Percentiles rank a stretch among this genome's conserved stretches.
phyloP scores from a whole-genome alignment of 2,888 invertebrate species.

The Bibio marci region DNA sequence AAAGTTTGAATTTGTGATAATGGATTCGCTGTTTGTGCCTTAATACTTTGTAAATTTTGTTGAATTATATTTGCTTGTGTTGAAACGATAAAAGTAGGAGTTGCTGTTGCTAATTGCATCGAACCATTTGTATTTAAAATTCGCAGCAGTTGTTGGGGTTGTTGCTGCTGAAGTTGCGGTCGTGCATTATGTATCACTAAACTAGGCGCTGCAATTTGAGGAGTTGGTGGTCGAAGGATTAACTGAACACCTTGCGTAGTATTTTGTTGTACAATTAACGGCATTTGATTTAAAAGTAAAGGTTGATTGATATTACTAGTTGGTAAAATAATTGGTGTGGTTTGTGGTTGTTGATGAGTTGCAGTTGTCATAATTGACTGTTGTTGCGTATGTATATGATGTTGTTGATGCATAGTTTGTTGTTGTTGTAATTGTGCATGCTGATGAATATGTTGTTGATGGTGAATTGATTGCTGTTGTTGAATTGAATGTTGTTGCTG shows the following conservation, averaged over 20 bases:
- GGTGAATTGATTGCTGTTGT: slow-evolving; percentile 5
- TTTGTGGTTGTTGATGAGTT: slow-evolving; percentile 10
- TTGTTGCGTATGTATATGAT: background rate
- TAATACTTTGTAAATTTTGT: slow-evolving; percentile 28
- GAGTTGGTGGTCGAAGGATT: slow-evolving; percentile 46
- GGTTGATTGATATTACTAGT: slow-evolving; percentile 22
- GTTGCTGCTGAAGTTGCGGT: slow-evolving; percentile 18
- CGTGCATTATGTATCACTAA: slow-evolving; percentile 29
- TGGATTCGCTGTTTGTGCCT: slow-evolving; percentile 18
- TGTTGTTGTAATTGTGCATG: slow-evolving; percentile 3
- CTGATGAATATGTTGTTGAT: background rate
- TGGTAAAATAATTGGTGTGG: slow-evolving; percentile 25
- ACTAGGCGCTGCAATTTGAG: slow-evolving; percentile 31
- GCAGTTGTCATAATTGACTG: slow-evolving; percentile 3
- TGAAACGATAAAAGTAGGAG: slow-evolving; percentile 32
- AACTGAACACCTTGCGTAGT: slow-evolving; percentile 51
- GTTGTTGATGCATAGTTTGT: background rate
- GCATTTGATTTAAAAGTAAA: slow-evolving; percentile 30
- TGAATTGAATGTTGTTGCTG: slow-evolving; percentile 18
- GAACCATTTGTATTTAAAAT: slow-evolving; percentile 44
- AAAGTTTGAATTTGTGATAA: slow-evolving; percentile 25
- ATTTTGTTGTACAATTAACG: slow-evolving; percentile 43
- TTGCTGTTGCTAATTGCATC: slow-evolving; percentile 34
- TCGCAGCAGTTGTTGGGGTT: slow-evolving; percentile 37
- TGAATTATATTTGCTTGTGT: slow-evolving; percentile 31